Evolutionary conservation across 2,797 vertebrate species (phyloP).

Genomic region (Meda fulgida): DNA sequence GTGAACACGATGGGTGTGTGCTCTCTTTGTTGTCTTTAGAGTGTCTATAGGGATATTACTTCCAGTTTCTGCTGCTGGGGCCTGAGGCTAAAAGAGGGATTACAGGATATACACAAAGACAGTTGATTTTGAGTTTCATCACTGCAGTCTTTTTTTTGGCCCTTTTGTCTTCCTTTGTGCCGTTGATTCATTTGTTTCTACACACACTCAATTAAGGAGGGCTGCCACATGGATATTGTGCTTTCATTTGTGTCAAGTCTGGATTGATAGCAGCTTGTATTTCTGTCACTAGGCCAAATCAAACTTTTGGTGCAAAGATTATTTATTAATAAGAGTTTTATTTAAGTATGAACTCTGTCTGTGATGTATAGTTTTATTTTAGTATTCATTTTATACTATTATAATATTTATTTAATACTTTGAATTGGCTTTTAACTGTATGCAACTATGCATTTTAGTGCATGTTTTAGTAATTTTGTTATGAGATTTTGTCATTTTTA

Average conservation of each 20-base stretch:
- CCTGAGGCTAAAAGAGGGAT: conserved; percentile 57
- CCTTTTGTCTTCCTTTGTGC: conserved; percentile 56
- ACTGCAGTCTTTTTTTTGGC: conserved; percentile 43
- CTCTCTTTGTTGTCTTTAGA: conserved; percentile 60
- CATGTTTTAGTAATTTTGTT: neutral
- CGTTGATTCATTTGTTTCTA: conserved; percentile 29
- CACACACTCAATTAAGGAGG: conserved; percentile 33
- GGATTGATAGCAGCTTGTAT: neutral
- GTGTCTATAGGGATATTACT: conserved; percentile 62
- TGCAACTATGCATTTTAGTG: neutral
- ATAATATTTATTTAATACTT: neutral
- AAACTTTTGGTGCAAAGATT: neutral
- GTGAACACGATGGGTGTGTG: conserved; percentile 23
- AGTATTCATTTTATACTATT: neutral
- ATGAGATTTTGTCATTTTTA: too few species aligned
- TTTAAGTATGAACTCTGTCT: neutral
- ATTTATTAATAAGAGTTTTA: neutral
- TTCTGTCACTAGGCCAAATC: neutral
- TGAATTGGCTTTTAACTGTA: neutral
- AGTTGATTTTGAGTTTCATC: conserved; percentile 55
- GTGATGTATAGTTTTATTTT: neutral
- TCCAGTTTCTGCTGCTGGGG: conserved; percentile 56
- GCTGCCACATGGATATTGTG: conserved; percentile 13
- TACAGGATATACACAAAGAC: conserved; percentile 55
- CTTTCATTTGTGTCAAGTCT: conserved; percentile 12